Conservation (phyloP, 1,140 invertebrate species). For the Probaryconus sp. region DNA sequence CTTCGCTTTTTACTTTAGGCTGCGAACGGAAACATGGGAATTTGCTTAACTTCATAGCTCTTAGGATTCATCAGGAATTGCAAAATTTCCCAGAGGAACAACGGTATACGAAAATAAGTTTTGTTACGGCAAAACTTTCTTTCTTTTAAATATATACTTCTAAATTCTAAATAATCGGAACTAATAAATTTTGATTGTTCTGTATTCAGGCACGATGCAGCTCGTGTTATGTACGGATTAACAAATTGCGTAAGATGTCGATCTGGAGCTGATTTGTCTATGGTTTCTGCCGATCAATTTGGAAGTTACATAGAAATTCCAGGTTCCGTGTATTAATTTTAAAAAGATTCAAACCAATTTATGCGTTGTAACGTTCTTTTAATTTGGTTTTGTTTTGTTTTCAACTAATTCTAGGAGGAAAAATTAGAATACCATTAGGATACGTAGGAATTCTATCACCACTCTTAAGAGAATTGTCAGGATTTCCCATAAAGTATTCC, state of each 20-base stretch:
- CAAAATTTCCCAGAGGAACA: conserved; percentile 83
- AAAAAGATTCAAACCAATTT: too few relatives aligned
- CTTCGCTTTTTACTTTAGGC: conserved; percentile 80
- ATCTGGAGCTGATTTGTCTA: conserved; percentile 81
- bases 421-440: conserved; percentile 81
- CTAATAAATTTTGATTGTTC: conserved; percentile 5
- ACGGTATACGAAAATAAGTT: too few relatives aligned
- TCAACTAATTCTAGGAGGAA: too few relatives aligned
- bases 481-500: conserved; percentile 79
- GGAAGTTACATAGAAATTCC: conserved; percentile 83
- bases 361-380: too few relatives aligned
- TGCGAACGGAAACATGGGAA: conserved; percentile 80
- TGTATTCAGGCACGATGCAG: conserved; percentile 79
- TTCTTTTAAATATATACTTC: conserved; percentile 1
- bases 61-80: conserved; percentile 83
- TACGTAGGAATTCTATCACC: conserved; percentile 83
- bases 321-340: too few relatives aligned
- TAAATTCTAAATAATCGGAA: neutral
- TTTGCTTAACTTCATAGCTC: conserved; percentile 81
- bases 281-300: conserved; percentile 83
- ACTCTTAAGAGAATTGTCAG: conserved; percentile 80
- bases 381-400: too few relatives aligned
- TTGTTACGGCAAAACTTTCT: too few relatives aligned
- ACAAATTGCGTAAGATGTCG: conserved; percentile 80
- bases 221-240: conserved; percentile 82